Conservation (phyloP, 2,888 invertebrate species). For the Hipparchia sbordonii region DNA sequence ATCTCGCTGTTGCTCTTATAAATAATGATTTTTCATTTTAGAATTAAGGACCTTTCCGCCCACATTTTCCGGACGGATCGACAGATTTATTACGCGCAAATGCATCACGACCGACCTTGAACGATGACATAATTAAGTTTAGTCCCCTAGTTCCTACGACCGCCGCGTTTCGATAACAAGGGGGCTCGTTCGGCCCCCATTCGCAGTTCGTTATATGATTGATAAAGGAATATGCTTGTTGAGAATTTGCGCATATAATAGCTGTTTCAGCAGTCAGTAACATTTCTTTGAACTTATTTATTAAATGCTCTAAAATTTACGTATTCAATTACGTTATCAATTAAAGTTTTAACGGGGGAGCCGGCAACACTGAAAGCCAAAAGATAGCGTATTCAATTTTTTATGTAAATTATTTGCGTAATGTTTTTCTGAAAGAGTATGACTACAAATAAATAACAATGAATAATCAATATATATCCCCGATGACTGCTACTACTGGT, state of each 20-base stretch:
- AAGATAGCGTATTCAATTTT: no score
- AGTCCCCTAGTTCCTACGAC: slow-evolving; percentile 65
- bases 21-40: not conserved
- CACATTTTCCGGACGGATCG: slow-evolving; percentile 27
- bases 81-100: slow-evolving; percentile 31
- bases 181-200: slow-evolving; percentile 59
- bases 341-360: no score
- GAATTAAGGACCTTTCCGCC: not conserved
- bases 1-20: no score
- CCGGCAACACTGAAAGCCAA: no score
- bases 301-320: no score
- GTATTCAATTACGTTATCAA: no score
- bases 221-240: slow-evolving; percentile 4
- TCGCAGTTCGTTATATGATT: slow-evolving; percentile 48
- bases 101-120: slow-evolving; percentile 67
- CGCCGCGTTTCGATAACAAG: slow-evolving; percentile 59
- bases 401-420: no score
- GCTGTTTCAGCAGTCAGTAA: not conserved
- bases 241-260: not conserved
- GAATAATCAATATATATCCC: no score
- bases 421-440: no score
- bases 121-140: slow-evolving; percentile 70
- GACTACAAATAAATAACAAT: no score
- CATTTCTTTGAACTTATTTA: not conserved
- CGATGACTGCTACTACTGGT: no score